Evolutionary conservation across 2,888 invertebrate species (phyloP).

Genomic region (Idaea aversata): DNA sequence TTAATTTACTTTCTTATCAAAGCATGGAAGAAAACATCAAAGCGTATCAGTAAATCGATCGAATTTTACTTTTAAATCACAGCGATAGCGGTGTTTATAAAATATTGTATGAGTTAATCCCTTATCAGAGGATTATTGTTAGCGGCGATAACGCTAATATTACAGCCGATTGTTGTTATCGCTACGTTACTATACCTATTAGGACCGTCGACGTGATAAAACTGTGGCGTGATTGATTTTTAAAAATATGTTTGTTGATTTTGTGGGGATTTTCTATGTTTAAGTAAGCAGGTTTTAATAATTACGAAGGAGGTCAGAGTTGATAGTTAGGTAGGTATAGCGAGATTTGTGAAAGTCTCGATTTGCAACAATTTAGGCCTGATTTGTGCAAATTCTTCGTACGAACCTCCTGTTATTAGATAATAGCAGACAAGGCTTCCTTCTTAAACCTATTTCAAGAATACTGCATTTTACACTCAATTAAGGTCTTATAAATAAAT

Average conservation of each 20-base stretch:
- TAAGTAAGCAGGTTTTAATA: background rate
- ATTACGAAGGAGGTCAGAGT: background rate
- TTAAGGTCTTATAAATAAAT: too few species aligned
- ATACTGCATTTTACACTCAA: background rate
- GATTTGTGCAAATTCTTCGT: too few species aligned
- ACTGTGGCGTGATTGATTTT: constrained; percentile 44
- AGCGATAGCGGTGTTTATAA: constrained; percentile 71
- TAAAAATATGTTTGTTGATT: constrained; percentile 28
- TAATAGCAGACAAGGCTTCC: too few species aligned
- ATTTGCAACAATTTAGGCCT: too few species aligned
- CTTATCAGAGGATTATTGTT: constrained; percentile 76
- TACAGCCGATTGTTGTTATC: constrained; percentile 43
- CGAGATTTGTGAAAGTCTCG: too few species aligned
- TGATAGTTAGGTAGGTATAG: too few species aligned
- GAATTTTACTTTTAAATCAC: constrained; percentile 46
- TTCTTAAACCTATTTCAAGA: too few species aligned
- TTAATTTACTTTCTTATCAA: constrained; percentile 1
- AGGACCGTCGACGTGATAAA: constrained; percentile 37
- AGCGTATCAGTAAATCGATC: constrained; percentile 49
- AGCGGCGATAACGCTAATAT: constrained; percentile 62
- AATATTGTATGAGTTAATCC: constrained; percentile 72
- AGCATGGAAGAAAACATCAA: constrained; percentile 25
- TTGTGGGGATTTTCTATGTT: constrained; percentile 1
- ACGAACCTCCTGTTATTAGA: too few species aligned
- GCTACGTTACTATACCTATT: constrained; percentile 17